These are phyloP conservation scores for Dusona sp. DNA, from an alignment of 2,888 invertebrate genomes.

Conservation along the genomic window DNA sequence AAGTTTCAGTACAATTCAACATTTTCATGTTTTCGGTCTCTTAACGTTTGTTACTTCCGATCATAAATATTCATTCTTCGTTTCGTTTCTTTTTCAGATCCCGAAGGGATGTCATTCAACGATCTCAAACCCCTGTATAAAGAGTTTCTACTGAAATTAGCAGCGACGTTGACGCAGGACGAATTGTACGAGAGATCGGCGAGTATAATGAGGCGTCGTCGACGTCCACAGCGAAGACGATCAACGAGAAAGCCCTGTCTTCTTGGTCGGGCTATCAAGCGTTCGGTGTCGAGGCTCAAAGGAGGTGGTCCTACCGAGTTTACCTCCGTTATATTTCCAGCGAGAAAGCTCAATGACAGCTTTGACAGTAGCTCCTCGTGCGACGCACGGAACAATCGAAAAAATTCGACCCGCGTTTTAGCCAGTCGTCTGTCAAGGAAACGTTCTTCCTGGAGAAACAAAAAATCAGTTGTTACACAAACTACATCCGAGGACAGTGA, in stretches of 20 bases:
- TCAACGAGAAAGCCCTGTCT: constrained; percentile 80
- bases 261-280: constrained; percentile 82
- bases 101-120: constrained; percentile 97
- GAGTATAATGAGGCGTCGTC: constrained; percentile 92
- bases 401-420: constrained; percentile 73
- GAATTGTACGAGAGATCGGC: constrained; percentile 96
- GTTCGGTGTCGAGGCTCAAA: constrained; percentile 82
- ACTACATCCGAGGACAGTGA: constrained; percentile 84
- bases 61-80: not conserved
- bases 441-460: constrained; percentile 77
- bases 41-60: no score
- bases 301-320: constrained; percentile 83
- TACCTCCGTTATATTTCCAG: constrained; percentile 84
- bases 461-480: constrained; percentile 75
- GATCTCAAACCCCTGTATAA: constrained; percentile 96
- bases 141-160: constrained; percentile 94
- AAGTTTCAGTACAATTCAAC: not conserved
- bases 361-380: constrained; percentile 83
- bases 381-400: constrained; percentile 81
- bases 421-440: constrained; percentile 79
- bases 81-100: constrained; percentile 85
- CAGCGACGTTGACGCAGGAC: constrained; percentile 95
- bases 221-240: constrained; percentile 80
- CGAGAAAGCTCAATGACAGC: constrained; percentile 81
- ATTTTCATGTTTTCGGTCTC: no score